Conservation (phyloP, 2,888 invertebrate genomes). For the Pristionchus japonicus region DNA sequence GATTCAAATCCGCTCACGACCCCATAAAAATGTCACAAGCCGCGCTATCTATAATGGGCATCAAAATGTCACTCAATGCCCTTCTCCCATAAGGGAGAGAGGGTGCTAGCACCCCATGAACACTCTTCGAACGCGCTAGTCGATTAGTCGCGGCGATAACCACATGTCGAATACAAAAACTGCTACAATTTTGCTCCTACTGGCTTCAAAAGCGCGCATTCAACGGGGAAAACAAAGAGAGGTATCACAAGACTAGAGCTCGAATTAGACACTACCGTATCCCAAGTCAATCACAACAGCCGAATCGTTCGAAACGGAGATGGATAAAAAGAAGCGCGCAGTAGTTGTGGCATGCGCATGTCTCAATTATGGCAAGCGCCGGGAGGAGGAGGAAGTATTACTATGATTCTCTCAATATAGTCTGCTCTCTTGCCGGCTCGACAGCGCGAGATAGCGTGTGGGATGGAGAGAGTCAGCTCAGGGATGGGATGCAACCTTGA, state of each 20-base stretch:
- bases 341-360: not conserved
- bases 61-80: not conserved
- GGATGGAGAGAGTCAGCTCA: no score
- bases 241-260: not conserved
- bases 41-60: not conserved
- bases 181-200: not conserved
- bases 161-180: not conserved
- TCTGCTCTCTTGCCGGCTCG: no score
- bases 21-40: constrained; percentile 21
- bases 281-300: constrained; percentile 1
- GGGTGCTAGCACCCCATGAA: not conserved
- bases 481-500: constrained; percentile 12
- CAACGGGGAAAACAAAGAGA: not conserved
- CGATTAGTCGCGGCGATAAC: constrained; percentile 11
- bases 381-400: not conserved
- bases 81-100: not conserved
- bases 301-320: not conserved
- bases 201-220: not conserved
- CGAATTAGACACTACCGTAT: not conserved
- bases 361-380: constrained; percentile 14
- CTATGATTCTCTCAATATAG: no score
- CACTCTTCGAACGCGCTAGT: not conserved
- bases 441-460: no score
- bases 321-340: constrained; percentile 18
- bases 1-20: not conserved